Base-by-base conservation (phyloP, 2,888 invertebrate genomes). In the Cerastis leucographa region DNA sequence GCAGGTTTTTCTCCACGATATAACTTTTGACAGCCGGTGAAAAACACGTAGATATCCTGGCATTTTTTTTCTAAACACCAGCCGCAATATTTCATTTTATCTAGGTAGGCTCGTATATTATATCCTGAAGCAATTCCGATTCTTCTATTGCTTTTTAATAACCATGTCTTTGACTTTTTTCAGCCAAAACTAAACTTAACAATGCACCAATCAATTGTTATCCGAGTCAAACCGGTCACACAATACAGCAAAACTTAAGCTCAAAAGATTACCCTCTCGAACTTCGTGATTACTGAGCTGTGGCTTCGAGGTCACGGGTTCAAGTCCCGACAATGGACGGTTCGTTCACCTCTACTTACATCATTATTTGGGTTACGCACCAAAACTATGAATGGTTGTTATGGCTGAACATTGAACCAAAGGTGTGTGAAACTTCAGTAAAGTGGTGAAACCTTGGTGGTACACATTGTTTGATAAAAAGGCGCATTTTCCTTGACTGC, bases 241-340 rank as follows among this genome's bases (percentile, higher is more conserved):
- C 76, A 87, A 79, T 79, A 74, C 79, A 62, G 72, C 75, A 71
- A 70, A 83, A 79, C 76, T 61, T 72, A 64, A 86, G 72, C 80
- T 67, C 73, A 62, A 78, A 78, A 74, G 74, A 78, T 77, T 74
- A 79, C 77, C 72, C 75, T 78, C 54, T 73, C 62, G 49, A 74
- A 78, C 74, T 75, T 81, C 77, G 81, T 90, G 91, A 85, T 89
- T 90, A 88, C 85, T 91, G 86, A 90, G 83, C 90, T 90, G 92
- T 91, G 90, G 91, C 91, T 90, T 90, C 78, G 91, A 90, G 93
- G 93, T 93, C 92, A 90, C 82, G 88, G 89, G 93, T 91, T 92
- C 92, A 91, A 87, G 83, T 85, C 89, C 84, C 88, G 86, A 90
- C 92, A 91, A 89, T 90, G 85, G 86, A 69, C 66, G 83, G 92